These are phyloP conservation scores for Thera obeliscata DNA, from an alignment of 2,888 invertebrate species.

Conservation along the genomic window DNA sequence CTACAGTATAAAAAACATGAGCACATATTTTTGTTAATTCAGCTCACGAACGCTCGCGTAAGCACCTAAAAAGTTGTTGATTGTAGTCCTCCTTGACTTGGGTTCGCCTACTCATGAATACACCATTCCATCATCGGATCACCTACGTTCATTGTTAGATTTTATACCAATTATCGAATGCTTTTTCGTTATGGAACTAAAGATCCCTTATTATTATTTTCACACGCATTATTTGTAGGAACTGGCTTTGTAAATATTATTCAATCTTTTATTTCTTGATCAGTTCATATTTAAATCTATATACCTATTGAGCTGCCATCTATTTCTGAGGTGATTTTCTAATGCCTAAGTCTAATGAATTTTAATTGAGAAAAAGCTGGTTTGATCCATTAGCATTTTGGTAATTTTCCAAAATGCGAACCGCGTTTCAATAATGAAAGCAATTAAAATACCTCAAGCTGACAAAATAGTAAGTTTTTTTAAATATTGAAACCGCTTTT, in stretches of 20 bases:
- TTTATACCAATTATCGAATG: slow-evolving; percentile 10
- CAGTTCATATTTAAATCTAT: no score
- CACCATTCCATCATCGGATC: slow-evolving; percentile 6
- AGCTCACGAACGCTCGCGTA: background rate
- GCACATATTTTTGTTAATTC: slow-evolving; percentile 2
- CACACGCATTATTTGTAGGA: no score
- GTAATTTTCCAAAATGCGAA: slow-evolving; percentile 6
- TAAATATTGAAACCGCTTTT: background rate
- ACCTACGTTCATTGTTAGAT: slow-evolving; percentile 1
- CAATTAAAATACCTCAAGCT: background rate
- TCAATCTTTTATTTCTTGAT: background rate
- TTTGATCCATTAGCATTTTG: slow-evolving; percentile 7
- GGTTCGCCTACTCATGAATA: slow-evolving; percentile 21
- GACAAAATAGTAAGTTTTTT: background rate
- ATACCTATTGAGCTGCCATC: no score
- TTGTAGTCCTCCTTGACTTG: slow-evolving; percentile 26
- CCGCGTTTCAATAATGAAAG: slow-evolving; percentile 4
- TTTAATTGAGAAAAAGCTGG: slow-evolving; percentile 5
- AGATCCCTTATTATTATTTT: no score
- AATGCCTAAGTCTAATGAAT: background rate
- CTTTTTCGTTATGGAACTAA: background rate
- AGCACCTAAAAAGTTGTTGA: slow-evolving; percentile 18
- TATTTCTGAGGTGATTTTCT: background rate
- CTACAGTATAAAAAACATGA: background rate
- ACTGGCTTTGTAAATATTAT: no score